Percentiles rank a stretch among this genome's conserved stretches.
phyloP scores from a whole-genome alignment of 2,888 invertebrate genomes.

The Drosophila kuntzei region DNA sequence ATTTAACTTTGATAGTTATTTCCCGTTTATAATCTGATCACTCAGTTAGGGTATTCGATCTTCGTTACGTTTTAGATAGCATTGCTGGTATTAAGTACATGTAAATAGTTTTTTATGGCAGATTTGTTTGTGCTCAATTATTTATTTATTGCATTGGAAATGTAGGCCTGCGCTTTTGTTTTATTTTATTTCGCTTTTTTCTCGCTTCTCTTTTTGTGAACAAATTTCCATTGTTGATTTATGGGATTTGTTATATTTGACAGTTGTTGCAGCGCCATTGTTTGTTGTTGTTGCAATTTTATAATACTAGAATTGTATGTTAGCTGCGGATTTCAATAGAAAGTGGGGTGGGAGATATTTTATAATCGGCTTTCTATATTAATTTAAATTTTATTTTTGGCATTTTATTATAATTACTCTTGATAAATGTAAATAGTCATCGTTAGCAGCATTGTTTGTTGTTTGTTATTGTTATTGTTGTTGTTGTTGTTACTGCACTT shows the following conservation, averaged over 20 bases:
- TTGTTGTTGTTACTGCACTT: slow-evolving; percentile 63
- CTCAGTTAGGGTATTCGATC: neutral
- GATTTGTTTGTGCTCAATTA: slow-evolving; percentile 32
- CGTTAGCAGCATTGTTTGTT: slow-evolving; percentile 65
- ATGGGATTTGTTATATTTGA: slow-evolving; percentile 82
- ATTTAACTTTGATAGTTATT: too few relatives aligned
- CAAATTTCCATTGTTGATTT: slow-evolving; percentile 78
- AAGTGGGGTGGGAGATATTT: slow-evolving; percentile 9
- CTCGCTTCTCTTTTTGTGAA: slow-evolving; percentile 19
- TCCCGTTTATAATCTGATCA: too few relatives aligned
- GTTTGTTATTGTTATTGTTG: slow-evolving; percentile 34
- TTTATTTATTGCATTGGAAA: slow-evolving; percentile 36
- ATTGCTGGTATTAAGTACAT: slow-evolving; percentile 9
- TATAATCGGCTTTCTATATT: slow-evolving; percentile 82
- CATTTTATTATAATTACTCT: slow-evolving; percentile 80
- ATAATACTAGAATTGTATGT: slow-evolving; percentile 31
- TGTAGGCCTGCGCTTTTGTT: slow-evolving; percentile 34
- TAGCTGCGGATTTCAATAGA: slow-evolving; percentile 27
- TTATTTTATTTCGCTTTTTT: slow-evolving; percentile 20
- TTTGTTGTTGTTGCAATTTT: slow-evolving; percentile 40
- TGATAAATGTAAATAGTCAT: slow-evolving; percentile 77
- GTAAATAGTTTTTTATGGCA: slow-evolving; percentile 29
- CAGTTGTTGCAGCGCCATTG: slow-evolving; percentile 55
- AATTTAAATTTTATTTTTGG: slow-evolving; percentile 81
- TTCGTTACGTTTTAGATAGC: neutral